phyloP scores from a whole-genome alignment of 2,113 vertebrate genomes.

The Rattus norvegicus region GRCr8 NC_086025.1:24380001-24380500 shows the following conservation, averaged over 20 bases:
- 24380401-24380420: neutral
- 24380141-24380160: neutral
- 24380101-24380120: neutral
- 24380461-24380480: neutral
- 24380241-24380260: neutral
- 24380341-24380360: accelerated
- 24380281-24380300: neutral
- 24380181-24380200: neutral
- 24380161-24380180: neutral
- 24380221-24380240: neutral
- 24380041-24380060: neutral
- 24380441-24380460: neutral
- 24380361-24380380: neutral
- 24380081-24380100: neutral
- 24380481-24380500: neutral
- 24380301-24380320: neutral
- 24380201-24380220: neutral
- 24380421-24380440: neutral
- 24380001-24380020: conserved; percentile 8
- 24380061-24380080: neutral
- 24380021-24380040: neutral
- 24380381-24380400: neutral
- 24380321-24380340: accelerated
- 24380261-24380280: neutral
- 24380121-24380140: neutral